These are phyloP conservation scores for Nycticorax nycticorax DNA, from an alignment of 2,113 vertebrate genomes.

Conservation along the genomic window DNA sequence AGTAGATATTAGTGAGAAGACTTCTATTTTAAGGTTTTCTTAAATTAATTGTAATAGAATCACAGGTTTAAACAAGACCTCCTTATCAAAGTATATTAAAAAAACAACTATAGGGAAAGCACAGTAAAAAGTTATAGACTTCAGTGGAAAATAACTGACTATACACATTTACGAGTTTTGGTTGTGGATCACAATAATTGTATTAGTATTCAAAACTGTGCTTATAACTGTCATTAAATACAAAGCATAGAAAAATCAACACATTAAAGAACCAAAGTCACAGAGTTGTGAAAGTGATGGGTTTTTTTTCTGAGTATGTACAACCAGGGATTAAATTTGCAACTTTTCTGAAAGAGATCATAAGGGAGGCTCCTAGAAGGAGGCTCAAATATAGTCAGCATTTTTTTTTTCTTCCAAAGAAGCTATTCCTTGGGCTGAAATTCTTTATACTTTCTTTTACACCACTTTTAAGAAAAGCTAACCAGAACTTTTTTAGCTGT, in stretches of 20 bases:
- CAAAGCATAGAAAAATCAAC: neutral
- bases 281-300: neutral
- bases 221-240: neutral
- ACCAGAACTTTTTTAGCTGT: neutral
- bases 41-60: neutral
- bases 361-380: neutral
- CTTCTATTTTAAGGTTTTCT: neutral
- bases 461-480: neutral
- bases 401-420: neutral
- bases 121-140: neutral
- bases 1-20: neutral
- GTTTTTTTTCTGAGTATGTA: neutral
- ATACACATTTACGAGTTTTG: neutral
- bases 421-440: neutral
- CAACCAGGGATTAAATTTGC: neutral
- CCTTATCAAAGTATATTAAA: neutral
- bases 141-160: neutral
- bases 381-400: neutral
- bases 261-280: neutral
- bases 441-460: neutral
- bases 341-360: neutral
- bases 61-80: neutral
- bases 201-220: neutral
- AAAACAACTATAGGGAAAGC: neutral
- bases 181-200: neutral